phyloP scores from a whole-genome alignment of 2,888 invertebrate genomes.

The Cylloceria caligata region DNA sequence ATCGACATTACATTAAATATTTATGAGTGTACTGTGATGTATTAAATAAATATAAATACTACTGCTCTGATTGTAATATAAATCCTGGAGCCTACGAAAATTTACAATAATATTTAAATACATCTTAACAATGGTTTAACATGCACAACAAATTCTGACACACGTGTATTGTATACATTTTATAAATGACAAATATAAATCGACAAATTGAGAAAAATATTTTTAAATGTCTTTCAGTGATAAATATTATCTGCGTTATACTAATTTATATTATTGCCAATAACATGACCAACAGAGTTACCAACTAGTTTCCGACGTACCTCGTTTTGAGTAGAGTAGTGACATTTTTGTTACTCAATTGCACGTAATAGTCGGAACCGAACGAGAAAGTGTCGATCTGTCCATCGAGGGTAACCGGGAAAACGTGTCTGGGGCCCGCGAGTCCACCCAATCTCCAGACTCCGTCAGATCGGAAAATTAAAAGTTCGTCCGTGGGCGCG shows the following conservation, averaged over 20 bases:
- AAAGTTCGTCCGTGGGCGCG: constrained; percentile 71
- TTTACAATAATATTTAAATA: constrained; percentile 9
- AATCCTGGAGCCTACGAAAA: too few species aligned
- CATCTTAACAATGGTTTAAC: not conserved
- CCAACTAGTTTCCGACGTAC: constrained; percentile 70
- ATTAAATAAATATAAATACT: too few species aligned
- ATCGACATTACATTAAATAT: too few species aligned
- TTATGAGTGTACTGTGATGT: too few species aligned
- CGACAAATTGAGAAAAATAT: not conserved
- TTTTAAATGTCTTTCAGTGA: not conserved
- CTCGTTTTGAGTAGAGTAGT: constrained; percentile 72
- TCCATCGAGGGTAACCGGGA: constrained; percentile 63
- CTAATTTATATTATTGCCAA: not conserved
- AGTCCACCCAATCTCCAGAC: constrained; percentile 78
- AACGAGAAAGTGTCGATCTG: constrained; percentile 67
- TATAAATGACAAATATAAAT: constrained; percentile 4
- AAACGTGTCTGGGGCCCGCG: constrained; percentile 71
- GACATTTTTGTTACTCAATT: constrained; percentile 62
- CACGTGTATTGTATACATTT: not conserved
- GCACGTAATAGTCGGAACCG: constrained; percentile 70
- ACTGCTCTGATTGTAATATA: too few species aligned
- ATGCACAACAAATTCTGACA: not conserved
- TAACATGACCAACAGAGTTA: not conserved
- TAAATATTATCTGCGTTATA: not conserved
- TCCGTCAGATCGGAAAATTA: constrained; percentile 76